Percentiles rank a stretch among this genome's conserved stretches.
Conservation (phyloP, 2,888 invertebrate species). For the Melieria picta region DNA sequence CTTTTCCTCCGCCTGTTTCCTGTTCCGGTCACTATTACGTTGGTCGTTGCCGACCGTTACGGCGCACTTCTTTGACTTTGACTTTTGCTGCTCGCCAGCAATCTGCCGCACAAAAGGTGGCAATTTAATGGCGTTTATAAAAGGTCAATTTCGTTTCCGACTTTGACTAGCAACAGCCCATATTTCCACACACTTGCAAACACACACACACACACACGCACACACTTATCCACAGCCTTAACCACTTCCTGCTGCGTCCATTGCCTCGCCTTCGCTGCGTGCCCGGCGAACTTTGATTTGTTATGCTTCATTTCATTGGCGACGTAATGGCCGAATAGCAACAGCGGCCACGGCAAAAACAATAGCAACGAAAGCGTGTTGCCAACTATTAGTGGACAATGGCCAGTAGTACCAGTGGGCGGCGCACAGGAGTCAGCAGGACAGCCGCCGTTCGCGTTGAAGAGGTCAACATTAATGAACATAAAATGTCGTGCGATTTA, state of each 20-base stretch:
- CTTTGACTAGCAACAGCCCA: neutral
- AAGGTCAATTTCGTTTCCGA: slow-evolving; percentile 43
- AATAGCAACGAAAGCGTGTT: no score
- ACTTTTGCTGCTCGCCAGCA: neutral
- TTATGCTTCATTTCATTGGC: slow-evolving; percentile 27
- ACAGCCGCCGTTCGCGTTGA: no score
- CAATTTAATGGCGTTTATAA: slow-evolving; percentile 44
- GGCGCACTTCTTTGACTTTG: neutral
- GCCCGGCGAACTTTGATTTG: slow-evolving; percentile 25
- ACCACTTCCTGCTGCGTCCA: neutral
- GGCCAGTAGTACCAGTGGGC: no score
- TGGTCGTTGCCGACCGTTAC: no score
- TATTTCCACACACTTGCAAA: neutral
- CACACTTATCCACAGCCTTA: neutral
- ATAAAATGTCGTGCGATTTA: slow-evolving; percentile 26
- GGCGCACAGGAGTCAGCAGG: no score
- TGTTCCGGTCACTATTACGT: neutral
- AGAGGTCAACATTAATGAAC: slow-evolving; percentile 16
- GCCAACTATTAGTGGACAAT: no score
- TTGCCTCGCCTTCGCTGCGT: neutral
- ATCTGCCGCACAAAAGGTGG: slow-evolving; percentile 32
- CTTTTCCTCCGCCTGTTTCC: slow-evolving; percentile 13
- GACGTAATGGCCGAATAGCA: slow-evolving; percentile 8
- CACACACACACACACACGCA: slow-evolving; percentile 5
- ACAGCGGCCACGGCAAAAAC: no score